Conservation (phyloP, 1,140 invertebrate species). For the Brachionus manjavacas region DNA sequence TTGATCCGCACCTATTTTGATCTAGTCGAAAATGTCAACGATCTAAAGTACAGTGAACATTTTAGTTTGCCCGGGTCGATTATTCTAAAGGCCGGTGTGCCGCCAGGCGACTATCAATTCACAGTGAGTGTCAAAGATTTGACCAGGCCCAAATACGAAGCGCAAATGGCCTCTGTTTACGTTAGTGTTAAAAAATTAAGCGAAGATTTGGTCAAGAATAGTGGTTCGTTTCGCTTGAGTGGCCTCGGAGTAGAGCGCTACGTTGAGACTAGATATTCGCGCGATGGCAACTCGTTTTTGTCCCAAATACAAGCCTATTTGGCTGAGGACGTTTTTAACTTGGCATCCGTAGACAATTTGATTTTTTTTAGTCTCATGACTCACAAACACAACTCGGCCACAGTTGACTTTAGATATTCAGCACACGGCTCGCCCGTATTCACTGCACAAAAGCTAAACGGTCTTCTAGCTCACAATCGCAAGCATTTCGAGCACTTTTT, state of each 20-base stretch:
- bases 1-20: conserved; percentile 6
- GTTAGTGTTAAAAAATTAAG: not conserved
- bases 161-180: conserved; percentile 9
- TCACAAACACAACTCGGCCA: not conserved
- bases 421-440: conserved; percentile 92
- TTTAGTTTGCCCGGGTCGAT: conserved; percentile 9
- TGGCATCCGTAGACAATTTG: not conserved
- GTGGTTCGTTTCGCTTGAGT: conserved; percentile 20
- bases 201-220: conserved; percentile 16
- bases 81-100: not conserved
- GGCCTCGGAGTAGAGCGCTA: not conserved
- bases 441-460: conserved; percentile 85
- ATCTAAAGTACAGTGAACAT: not conserved
- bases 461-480: conserved; percentile 83
- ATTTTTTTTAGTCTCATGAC: conserved; percentile 39
- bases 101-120: conserved; percentile 23
- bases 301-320: not conserved
- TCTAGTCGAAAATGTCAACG: conserved; percentile 10
- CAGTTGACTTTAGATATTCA: conserved; percentile 77
- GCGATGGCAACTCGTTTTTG: not conserved
- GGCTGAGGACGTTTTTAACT: not conserved
- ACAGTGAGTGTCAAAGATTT: conserved; percentile 37
- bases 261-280: conserved; percentile 22
- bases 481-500: conserved; percentile 65
- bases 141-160: not conserved